These are phyloP conservation scores for Columba janthina DNA, from an alignment of 2,113 vertebrate species.

Conservation along the genomic window DNA sequence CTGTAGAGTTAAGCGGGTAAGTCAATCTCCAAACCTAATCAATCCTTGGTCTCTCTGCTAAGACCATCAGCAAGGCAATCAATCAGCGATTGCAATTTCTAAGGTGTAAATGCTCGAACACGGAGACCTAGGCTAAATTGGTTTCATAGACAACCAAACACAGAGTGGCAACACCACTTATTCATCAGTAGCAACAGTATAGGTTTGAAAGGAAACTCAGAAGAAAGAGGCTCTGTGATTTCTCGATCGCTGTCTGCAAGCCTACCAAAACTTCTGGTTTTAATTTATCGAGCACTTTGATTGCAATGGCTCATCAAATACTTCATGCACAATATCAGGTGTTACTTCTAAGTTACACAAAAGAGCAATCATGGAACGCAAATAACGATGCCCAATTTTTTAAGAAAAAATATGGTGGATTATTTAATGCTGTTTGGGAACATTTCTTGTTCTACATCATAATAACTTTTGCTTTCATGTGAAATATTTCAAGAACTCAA, in stretches of 20 bases:
- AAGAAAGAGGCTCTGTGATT: not conserved
- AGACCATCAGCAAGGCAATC: not conserved
- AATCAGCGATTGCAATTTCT: not conserved
- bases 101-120: not conserved
- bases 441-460: not conserved
- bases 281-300: not conserved
- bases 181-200: not conserved
- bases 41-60: not conserved
- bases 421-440: not conserved
- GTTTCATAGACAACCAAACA: not conserved
- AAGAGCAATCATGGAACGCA: not conserved
- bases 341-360: not conserved
- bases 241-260: not conserved
- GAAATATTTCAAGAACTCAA: slow-evolving; percentile 48
- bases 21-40: not conserved
- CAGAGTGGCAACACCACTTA: not conserved
- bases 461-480: not conserved
- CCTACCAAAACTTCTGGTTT: not conserved
- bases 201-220: not conserved
- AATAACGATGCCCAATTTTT: not conserved
- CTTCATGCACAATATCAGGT: not conserved
- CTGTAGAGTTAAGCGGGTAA: not conserved
- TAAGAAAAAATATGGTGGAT: not conserved
- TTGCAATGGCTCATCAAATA: not conserved
- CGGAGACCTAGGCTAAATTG: not conserved